Conservation (phyloP, 2,888 invertebrate species). For the Resseliella maxima region DNA sequence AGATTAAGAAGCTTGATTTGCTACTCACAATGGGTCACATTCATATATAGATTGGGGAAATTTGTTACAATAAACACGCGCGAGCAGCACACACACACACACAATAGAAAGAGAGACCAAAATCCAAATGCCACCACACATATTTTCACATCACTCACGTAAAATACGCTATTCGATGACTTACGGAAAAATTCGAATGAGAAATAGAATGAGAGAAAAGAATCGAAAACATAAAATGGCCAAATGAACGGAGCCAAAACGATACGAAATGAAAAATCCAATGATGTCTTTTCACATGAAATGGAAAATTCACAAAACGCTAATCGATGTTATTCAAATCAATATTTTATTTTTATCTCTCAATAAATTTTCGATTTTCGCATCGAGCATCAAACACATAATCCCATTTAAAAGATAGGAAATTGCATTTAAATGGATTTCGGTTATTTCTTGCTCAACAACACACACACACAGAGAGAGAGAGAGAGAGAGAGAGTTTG, state of each 20-base stretch:
- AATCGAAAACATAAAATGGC: neutral
- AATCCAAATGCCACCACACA: neutral
- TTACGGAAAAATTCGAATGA: neutral
- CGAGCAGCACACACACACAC: too few relatives aligned
- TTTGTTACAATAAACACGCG: neutral
- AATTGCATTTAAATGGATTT: constrained; percentile 49
- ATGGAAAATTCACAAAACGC: neutral
- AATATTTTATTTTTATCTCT: constrained; percentile 54
- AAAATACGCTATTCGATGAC: constrained; percentile 1
- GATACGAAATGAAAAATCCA: neutral
- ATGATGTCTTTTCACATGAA: neutral
- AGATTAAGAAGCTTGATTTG: constrained; percentile 49
- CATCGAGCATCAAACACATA: constrained; percentile 1
- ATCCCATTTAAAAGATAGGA: constrained; percentile 47
- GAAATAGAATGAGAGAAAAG: too few relatives aligned
- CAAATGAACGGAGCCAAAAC: neutral
- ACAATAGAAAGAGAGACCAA: too few relatives aligned
- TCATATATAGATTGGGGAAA: constrained; percentile 48
- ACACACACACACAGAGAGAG: too few relatives aligned
- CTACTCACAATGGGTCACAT: constrained; percentile 27
- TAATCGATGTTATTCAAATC: constrained; percentile 54
- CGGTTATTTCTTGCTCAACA: too few relatives aligned
- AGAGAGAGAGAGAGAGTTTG: too few relatives aligned
- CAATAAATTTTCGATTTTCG: constrained; percentile 53
- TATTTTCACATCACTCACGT: constrained; percentile 39